A percentile compares a stretch with the other conserved stretches of the same genome.
Evolutionary conservation across 1,140 invertebrate species (phyloP).

Genomic region (Heterodera schachtii): DNA sequence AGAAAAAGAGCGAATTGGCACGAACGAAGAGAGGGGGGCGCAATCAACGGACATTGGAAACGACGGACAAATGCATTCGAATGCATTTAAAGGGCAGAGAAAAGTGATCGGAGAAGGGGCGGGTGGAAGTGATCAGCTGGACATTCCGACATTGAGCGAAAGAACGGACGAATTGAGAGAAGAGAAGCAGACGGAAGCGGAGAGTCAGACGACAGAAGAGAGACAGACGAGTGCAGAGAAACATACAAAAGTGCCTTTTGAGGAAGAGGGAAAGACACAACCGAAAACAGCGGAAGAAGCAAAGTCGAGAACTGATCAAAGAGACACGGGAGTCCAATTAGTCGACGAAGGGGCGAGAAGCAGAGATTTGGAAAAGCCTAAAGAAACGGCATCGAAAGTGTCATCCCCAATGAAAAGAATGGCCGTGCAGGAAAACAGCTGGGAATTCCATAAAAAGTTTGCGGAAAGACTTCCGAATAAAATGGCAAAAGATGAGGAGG

Average conservation of each 20-base stretch:
- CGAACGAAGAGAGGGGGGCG: background rate
- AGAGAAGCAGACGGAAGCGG: background rate
- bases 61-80: background rate
- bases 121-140: conserved; percentile 12
- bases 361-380: background rate
- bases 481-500: background rate
- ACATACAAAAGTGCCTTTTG: background rate
- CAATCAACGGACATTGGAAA: background rate
- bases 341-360: background rate
- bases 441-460: conserved; percentile 25
- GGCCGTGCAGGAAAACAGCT: conserved; percentile 13
- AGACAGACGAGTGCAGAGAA: background rate
- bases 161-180: conserved; percentile 1
- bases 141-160: conserved; percentile 2
- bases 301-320: no score
- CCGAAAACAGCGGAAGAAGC: no score
- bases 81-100: background rate
- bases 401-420: background rate
- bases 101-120: conserved; percentile 11
- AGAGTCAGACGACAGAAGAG: background rate
- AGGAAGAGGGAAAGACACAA: background rate
- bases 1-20: background rate
- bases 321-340: no score
- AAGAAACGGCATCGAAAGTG: background rate
- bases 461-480: conserved; percentile 3